These are phyloP conservation scores for Ibidorhyncha struthersii DNA, from an alignment of 2,113 vertebrate genomes.

Conservation along the genomic window DNA sequence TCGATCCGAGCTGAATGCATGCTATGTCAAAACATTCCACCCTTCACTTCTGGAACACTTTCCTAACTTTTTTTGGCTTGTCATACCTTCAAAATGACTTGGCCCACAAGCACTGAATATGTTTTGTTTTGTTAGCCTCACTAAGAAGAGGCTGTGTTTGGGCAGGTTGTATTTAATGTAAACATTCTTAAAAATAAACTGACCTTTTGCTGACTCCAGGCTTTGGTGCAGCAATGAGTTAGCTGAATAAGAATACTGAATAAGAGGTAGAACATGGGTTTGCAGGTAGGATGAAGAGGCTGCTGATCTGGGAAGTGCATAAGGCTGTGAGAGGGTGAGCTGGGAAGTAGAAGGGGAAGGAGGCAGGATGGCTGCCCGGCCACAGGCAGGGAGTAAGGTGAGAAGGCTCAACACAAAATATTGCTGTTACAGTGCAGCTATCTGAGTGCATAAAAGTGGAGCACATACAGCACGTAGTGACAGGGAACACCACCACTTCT, in stretches of 20 bases:
- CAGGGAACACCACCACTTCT: not conserved
- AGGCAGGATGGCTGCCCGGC: not conserved
- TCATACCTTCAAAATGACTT: not conserved
- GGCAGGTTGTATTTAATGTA: constrained; percentile 1
- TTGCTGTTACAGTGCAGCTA: not conserved
- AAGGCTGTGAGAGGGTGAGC: not conserved
- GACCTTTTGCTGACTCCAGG: not conserved
- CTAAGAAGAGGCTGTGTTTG: not conserved
- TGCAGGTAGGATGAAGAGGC: not conserved
- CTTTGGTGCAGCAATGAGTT: not conserved
- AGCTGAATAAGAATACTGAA: not conserved
- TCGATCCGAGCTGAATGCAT: fast-evolving
- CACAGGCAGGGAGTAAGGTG: not conserved
- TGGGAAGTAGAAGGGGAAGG: not conserved
- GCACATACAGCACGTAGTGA: too few relatives aligned
- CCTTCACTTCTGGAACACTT: not conserved
- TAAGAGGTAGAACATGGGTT: not conserved
- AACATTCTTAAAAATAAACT: not conserved
- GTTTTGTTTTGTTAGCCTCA: constrained; percentile 4
- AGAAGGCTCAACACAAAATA: not conserved
- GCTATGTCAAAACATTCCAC: not conserved
- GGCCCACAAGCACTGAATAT: not conserved
- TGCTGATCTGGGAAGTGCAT: not conserved
- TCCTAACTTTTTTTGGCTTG: not conserved
- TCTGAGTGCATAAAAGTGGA: not conserved